Conservation (phyloP, 2,113 vertebrate species). For the Anthoscopus minutus region DNA sequence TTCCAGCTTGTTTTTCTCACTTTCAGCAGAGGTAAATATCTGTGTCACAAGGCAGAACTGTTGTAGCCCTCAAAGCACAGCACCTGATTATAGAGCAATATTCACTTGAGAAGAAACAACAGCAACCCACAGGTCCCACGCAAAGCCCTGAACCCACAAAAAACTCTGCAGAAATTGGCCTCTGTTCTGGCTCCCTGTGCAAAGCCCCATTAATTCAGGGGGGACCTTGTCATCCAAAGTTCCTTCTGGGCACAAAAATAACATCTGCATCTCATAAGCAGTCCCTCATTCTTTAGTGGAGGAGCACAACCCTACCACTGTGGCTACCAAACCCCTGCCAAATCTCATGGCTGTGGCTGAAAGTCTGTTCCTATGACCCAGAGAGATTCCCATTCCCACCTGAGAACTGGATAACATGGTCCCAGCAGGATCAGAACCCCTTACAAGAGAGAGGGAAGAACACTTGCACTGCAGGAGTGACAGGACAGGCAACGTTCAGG, state of each 20-base stretch:
- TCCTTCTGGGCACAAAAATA: background rate
- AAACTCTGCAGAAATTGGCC: background rate
- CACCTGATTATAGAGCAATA: background rate
- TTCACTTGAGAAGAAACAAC: background rate
- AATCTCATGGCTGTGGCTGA: background rate
- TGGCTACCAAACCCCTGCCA: background rate
- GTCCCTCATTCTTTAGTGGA: background rate
- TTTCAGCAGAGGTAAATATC: background rate
- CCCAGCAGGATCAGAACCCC: background rate
- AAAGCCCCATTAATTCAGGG: background rate
- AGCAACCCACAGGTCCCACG: background rate
- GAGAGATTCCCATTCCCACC: background rate
- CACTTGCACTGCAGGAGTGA: background rate
- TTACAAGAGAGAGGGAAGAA: background rate
- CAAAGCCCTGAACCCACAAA: background rate
- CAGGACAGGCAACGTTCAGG: background rate
- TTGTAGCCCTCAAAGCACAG: background rate
- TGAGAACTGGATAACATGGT: rapidly evolving
- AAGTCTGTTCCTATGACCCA: background rate
- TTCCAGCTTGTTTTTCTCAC: background rate
- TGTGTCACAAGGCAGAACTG: background rate
- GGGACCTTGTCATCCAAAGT: background rate
- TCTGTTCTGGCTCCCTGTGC: background rate
- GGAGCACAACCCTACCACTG: background rate
- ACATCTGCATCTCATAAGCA: rapidly evolving